Evolutionary conservation across 2,888 invertebrate genomes (phyloP), one percentile per base, ranked within the genome.

Genomic region (Adela reaumurella): DNA sequence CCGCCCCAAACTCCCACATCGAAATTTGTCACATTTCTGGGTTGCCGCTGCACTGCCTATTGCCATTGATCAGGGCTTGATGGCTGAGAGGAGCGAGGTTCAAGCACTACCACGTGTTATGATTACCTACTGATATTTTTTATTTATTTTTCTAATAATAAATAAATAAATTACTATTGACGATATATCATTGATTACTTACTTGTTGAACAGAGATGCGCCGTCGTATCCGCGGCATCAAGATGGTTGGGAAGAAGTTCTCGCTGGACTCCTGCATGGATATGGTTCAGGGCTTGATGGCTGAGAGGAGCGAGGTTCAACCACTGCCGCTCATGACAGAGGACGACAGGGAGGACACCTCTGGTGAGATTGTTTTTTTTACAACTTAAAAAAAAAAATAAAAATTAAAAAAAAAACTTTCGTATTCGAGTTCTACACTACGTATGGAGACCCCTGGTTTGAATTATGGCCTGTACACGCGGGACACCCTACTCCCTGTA

Each of bases 261-360:
- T 94, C 94, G 0, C 74, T 95, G 57, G 95, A 95, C 71, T 94
- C 94, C 0, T 87, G 92, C 61, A 88, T 94, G 85, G 94, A 94
- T 64, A 83, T 95, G 62, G 93, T 94, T 42, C 90, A 90, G 62
- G 89, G 86, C 3, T 67, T 86, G 58, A 84, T 85, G 68, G 72
- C 79, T 43, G 78, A 76, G 35, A 58, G 58, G 17, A 55, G 57
- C 3, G 55, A 56, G 16, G 55, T 58, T 50, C 74, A 74, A 52
- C 68, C 78, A n/a, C 66, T 82, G 44, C 80, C 82, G 1, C 69
- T 70, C 16, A 82, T 81, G 63, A 69, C 68, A 35, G 84, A 84
- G 56, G 83, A 83, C 45, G 82, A 82, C 6, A 64, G 64, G 29
- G 79, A 79, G 49, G 76, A 80, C 11, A 61, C 60, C n/a, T n/a